phyloP scores from a whole-genome alignment of 2,113 vertebrate species.

The Ellobius talpinus region DNA sequence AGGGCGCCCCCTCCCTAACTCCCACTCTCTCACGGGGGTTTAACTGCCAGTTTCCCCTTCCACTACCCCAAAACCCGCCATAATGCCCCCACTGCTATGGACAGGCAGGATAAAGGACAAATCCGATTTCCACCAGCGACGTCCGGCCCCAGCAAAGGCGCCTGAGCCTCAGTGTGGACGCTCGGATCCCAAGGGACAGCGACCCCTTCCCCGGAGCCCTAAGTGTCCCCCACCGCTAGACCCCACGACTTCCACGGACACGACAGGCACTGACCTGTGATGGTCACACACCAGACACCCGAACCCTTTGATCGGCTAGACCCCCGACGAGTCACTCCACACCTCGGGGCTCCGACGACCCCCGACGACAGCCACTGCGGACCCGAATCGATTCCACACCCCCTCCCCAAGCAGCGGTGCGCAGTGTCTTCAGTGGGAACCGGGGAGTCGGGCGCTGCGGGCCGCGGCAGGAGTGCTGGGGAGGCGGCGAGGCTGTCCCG shows the following conservation, averaged over 20 bases:
- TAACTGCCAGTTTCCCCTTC: conserved; percentile 83
- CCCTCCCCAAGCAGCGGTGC: conserved; percentile 79
- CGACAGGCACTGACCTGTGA: conserved; percentile 92
- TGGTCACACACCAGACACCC: conserved; percentile 92
- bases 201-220: background rate
- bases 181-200: background rate
- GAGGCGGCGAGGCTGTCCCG: conserved; percentile 62
- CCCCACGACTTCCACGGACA: conserved; percentile 64
- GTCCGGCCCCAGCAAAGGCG: background rate
- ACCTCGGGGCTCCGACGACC: conserved; percentile 62
- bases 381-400: conserved; percentile 76
- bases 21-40: conserved; percentile 78
- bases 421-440: conserved; percentile 69
- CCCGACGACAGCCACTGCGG: conserved; percentile 76
- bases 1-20: conserved; percentile 75
- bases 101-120: background rate
- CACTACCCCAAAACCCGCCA: conserved; percentile 89
- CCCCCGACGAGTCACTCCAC: conserved; percentile 70
- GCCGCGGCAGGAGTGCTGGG: conserved; percentile 54
- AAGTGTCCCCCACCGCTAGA: conserved; percentile 17
- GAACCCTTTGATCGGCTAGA: conserved; percentile 83
- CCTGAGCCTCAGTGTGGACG: conserved; percentile 11
- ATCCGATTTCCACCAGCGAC: background rate
- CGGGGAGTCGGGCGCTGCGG: conserved; percentile 54
- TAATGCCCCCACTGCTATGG: conserved; percentile 83